A percentile compares a stretch with the other conserved stretches of the same genome.
phyloP scores from a whole-genome alignment of 2,888 invertebrate genomes.

The Ichneumoninae sp. region DNA sequence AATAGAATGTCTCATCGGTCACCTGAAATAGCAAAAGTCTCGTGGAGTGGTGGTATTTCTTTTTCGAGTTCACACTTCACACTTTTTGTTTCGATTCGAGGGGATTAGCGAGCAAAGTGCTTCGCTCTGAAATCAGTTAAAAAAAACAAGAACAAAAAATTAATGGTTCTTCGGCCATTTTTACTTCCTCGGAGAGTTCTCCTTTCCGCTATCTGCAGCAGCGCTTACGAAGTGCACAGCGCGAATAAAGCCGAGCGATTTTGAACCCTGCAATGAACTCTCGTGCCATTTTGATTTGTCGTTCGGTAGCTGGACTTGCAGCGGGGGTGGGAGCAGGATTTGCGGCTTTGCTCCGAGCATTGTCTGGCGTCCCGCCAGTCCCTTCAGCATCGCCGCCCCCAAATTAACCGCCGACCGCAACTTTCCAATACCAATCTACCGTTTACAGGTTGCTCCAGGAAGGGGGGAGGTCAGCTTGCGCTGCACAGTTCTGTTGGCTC shows the following conservation, averaged over 20 bases:
- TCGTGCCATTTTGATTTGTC: slow-evolving; percentile 52
- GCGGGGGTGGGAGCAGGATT: slow-evolving; percentile 24
- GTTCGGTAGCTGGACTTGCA: slow-evolving; percentile 13
- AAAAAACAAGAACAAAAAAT: not conserved
- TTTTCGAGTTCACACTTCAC: slow-evolving; percentile 1
- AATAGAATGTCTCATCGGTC: slow-evolving; percentile 27
- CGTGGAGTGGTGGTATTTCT: not conserved
- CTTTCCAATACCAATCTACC: slow-evolving; percentile 62
- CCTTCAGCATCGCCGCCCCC: slow-evolving; percentile 24
- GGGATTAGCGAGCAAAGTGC: not conserved
- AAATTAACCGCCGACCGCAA: slow-evolving; percentile 63
- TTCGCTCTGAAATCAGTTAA: not conserved
- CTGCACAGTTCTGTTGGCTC: slow-evolving; percentile 13
- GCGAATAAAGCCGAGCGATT: slow-evolving; percentile 1
- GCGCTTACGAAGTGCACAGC: not conserved
- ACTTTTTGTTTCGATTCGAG: not conserved
- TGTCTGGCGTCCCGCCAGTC: slow-evolving; percentile 32
- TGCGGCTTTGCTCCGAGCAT: slow-evolving; percentile 53
- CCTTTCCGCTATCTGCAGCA: not conserved
- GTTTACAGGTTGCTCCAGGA: slow-evolving; percentile 36
- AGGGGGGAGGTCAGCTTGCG: not conserved
- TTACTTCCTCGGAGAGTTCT: not conserved
- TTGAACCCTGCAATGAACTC: slow-evolving; percentile 32
- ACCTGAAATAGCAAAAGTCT: slow-evolving; percentile 32
- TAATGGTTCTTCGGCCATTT: not conserved